Base-by-base conservation (phyloP, 2,888 invertebrate species). In the Catocala nupta region DNA sequence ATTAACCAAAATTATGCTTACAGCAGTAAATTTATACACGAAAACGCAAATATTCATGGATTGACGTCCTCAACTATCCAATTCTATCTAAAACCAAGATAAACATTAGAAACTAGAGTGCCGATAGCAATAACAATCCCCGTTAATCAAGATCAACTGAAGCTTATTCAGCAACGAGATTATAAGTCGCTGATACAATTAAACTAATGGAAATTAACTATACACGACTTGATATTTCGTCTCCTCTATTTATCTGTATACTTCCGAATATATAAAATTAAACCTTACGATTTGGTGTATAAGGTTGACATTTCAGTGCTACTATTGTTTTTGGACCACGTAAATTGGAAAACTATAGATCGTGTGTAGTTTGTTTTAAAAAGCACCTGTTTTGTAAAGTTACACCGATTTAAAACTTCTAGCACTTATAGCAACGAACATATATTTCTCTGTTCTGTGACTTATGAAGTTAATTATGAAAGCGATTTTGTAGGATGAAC, bases 161-260 rank as follows among this genome's bases (percentile, higher is more conserved):
- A 49, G 49, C 48, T 25, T 34, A 60, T 25, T 34, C 44, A 47
- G 16, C n/a, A 48, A 42, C 16, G 12, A 54, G 44, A 62, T 62
- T 54, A 62, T 61, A 61, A 48, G 25, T 43, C 44, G 65, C 47
- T 55, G 56, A 59, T 70, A 64, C 71, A 62, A 67, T 74, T 73
- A 62, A 49, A 59, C 54, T 74, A 77, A 77, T 77, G 49, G 59
- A 65, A 74, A 74, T 59, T 66, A 70, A 70, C 55, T 68, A 57
- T 44, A 57, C 48, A 57, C 34, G 43, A 44, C 13, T 64, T 65
- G 75, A 70, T 55, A 62, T 67, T 63, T 52, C 44, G 25, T 74
- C 60, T 57, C 51, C 47, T 63, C 57, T 63, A 65, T 64, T 67
- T 73, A 70, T 62, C 45, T 53, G 55, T 16, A n/a, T 50, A 12